Conservation (phyloP, 2,888 invertebrate genomes). For the Meghimatium bilineatum region DNA sequence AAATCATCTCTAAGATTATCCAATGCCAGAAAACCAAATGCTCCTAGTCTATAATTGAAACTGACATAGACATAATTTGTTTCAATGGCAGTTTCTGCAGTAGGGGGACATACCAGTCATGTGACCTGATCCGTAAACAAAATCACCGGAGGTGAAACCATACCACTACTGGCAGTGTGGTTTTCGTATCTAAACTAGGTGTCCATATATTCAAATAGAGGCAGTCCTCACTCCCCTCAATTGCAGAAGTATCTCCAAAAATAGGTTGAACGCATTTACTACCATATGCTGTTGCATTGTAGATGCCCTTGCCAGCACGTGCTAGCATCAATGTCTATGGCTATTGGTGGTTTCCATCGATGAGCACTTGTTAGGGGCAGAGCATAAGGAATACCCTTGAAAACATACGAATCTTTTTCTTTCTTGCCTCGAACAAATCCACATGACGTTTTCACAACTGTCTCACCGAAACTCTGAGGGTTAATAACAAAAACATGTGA, state of each 20-base stretch:
- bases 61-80: conserved; percentile 90
- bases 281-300: conserved; percentile 53
- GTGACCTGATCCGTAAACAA: conserved; percentile 59
- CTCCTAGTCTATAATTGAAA: conserved; percentile 87
- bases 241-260: background rate
- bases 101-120: conserved; percentile 79
- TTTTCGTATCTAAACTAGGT: conserved; percentile 59
- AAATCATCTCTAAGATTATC: conserved; percentile 72
- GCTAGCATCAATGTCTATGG: conserved; percentile 5
- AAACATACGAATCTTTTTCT: conserved; percentile 52
- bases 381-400: conserved; percentile 63
- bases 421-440: conserved; percentile 57
- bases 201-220: conserved; percentile 68
- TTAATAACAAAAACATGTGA: background rate
- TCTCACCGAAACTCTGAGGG: conserved; percentile 16
- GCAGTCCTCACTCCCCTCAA: conserved; percentile 66
- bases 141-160: conserved; percentile 73
- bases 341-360: conserved; percentile 58
- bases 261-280: conserved; percentile 55
- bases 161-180: conserved; percentile 70
- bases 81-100: conserved; percentile 85
- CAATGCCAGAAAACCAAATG: conserved; percentile 86
- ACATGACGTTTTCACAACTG: conserved; percentile 52
- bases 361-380: conserved; percentile 54
- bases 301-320: conserved; percentile 59